Conservation (phyloP, 2,888 invertebrate genomes). For the Carabus problematicus region DNA sequence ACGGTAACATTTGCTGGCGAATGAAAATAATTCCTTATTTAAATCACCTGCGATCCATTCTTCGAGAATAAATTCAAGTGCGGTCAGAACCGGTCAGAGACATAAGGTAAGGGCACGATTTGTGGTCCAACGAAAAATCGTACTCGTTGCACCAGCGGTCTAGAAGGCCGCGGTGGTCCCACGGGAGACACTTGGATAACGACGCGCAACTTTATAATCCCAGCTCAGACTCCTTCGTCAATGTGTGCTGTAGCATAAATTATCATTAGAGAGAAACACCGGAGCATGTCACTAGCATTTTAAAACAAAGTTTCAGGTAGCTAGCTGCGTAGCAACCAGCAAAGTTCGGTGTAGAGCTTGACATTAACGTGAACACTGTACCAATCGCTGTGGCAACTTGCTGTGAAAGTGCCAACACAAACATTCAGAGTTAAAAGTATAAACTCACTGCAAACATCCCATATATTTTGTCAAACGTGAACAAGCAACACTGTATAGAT, state of each 20-base stretch:
- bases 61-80: conserved; percentile 9
- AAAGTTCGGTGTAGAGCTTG: too few species aligned
- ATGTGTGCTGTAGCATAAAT: conserved; percentile 23
- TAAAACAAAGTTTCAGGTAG: conserved; percentile 19
- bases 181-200: conserved; percentile 15
- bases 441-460: too few species aligned
- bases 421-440: too few species aligned
- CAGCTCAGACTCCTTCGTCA: conserved; percentile 30
- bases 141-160: conserved; percentile 1
- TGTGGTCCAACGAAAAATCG: conserved; percentile 27
- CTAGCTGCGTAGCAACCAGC: too few species aligned
- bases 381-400: too few species aligned
- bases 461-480: too few species aligned
- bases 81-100: conserved; percentile 17
- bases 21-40: too few species aligned
- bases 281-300: conserved; percentile 24
- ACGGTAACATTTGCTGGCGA: too few species aligned
- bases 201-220: conserved; percentile 36
- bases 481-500: too few species aligned
- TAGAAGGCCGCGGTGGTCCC: neutral
- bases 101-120: neutral
- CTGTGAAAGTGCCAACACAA: too few species aligned
- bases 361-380: too few species aligned
- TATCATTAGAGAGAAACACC: conserved; percentile 24
- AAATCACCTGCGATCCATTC: too few species aligned